phyloP scores from a whole-genome alignment of 2,797 vertebrate species.

The Platyrinchus mystaceus region DNA sequence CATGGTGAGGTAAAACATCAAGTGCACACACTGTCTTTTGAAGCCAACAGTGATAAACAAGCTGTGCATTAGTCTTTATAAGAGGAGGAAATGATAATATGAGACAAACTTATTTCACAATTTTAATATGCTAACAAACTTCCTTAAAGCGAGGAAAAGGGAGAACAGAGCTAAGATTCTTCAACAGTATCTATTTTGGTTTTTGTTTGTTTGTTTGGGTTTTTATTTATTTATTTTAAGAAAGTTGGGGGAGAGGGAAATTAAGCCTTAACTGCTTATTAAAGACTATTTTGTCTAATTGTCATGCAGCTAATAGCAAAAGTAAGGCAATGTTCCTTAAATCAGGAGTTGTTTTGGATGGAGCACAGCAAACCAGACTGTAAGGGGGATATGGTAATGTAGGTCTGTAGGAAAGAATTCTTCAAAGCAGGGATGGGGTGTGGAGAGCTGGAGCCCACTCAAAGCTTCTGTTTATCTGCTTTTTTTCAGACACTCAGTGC shows the following conservation, averaged over 20 bases:
- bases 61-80: not conserved
- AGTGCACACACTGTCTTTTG: not conserved
- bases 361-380: accelerated
- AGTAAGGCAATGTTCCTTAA: not conserved
- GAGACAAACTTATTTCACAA: not conserved
- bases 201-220: not conserved
- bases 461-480: accelerated
- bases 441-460: not conserved
- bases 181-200: too few relatives aligned
- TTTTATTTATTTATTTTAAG: too few relatives aligned
- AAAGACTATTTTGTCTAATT: not conserved
- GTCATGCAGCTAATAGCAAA: not conserved
- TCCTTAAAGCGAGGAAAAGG: not conserved
- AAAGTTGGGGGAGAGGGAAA: not conserved
- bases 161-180: not conserved
- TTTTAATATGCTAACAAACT: not conserved
- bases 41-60: not conserved
- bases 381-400: not conserved
- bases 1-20: not conserved
- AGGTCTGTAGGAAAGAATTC: not conserved
- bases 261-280: not conserved
- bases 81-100: not conserved
- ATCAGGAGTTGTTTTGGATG: not conserved
- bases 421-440: not conserved
- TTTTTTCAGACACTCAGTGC: not conserved